phyloP scores from a whole-genome alignment of 1,140 invertebrate species.

The Scylla paramamosain region DNA sequence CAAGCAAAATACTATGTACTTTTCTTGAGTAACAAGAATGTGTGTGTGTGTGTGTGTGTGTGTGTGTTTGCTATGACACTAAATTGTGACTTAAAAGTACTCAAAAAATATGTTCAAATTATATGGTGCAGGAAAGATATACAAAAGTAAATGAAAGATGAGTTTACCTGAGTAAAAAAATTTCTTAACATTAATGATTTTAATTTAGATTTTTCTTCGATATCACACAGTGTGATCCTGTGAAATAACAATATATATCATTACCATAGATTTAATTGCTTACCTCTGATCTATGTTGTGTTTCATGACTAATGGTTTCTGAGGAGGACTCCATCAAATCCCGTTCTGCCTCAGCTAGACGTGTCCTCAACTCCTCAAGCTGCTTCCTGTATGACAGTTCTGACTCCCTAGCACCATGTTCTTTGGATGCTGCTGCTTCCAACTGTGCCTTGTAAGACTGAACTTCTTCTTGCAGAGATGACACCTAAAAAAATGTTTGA shows the following conservation, averaged over 20 bases:
- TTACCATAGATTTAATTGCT: neutral
- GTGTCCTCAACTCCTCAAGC: conserved; percentile 75
- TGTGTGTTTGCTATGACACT: no score
- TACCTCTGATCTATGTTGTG: conserved; percentile 75
- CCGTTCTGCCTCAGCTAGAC: conserved; percentile 75
- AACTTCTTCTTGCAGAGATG: conserved; percentile 73
- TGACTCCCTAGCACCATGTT: conserved; percentile 64
- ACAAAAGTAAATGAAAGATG: no score
- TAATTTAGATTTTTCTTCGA: no score
- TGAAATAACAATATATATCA: no score
- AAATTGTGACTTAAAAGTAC: no score
- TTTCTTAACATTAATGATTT: no score
- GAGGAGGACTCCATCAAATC: conserved; percentile 73
- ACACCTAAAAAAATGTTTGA: conserved; percentile 48
- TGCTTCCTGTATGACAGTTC: conserved; percentile 78
- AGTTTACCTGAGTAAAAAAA: no score
- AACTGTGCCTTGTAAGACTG: conserved; percentile 66
- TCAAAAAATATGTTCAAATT: no score
- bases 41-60: no score
- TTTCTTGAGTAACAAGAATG: no score
- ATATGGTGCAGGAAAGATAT: no score
- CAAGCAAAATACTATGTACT: neutral
- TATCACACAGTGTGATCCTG: no score
- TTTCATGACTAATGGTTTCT: conserved; percentile 73
- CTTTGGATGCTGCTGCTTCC: conserved; percentile 58